Evolutionary conservation across 2,797 vertebrate species (phyloP).

Genomic region (Heteromormyrus szaboi): DNA sequence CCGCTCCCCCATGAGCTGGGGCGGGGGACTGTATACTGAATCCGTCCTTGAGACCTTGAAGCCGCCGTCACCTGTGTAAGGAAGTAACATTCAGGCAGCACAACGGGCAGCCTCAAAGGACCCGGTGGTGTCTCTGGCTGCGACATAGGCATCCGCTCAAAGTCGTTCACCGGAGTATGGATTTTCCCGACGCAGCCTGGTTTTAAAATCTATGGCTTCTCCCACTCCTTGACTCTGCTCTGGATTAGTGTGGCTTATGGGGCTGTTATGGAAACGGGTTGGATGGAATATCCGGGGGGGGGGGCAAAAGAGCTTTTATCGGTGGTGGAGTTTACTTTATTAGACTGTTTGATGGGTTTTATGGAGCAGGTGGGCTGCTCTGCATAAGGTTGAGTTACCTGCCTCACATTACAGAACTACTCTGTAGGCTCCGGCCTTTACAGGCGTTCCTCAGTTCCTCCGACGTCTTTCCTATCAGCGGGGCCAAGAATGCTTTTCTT

Average conservation of each 20-base stretch:
- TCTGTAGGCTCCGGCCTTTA: not conserved
- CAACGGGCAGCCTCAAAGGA: not conserved
- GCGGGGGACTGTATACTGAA: not conserved
- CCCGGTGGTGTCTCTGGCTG: not conserved
- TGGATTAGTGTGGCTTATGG: not conserved
- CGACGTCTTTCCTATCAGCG: constrained; percentile 28
- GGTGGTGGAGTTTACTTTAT: not conserved
- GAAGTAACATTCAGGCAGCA: not conserved
- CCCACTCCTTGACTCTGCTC: not conserved
- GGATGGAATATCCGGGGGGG: not conserved
- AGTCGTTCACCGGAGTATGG: not conserved
- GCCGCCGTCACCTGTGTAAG: not conserved
- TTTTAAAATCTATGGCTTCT: not conserved
- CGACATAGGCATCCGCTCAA: not conserved
- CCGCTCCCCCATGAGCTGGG: not conserved
- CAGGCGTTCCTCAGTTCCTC: not conserved
- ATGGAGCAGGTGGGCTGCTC: not conserved
- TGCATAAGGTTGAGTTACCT: not conserved
- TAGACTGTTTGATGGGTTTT: not conserved
- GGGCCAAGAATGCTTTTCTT: constrained; percentile 17
- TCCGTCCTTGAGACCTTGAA: not conserved
- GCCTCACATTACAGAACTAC: constrained; percentile 4
- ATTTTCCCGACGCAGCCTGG: not conserved
- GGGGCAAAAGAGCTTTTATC: not conserved
- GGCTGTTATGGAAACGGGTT: not conserved